phyloP scores from a whole-genome alignment of 2,113 vertebrate species.

The Mus pahari region DNA sequence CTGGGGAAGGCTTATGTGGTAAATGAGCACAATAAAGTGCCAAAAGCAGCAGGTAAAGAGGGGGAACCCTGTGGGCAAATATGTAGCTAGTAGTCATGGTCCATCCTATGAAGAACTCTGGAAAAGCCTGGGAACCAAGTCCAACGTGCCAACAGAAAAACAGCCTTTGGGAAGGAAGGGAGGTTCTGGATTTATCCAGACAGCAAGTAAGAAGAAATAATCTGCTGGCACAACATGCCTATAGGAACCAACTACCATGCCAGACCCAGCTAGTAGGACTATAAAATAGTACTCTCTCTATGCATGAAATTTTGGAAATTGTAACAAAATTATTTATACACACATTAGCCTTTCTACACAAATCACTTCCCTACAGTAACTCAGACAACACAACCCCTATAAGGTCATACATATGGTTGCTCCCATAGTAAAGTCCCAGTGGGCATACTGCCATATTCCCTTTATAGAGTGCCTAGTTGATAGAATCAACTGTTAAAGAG shows the following conservation, averaged over 20 bases:
- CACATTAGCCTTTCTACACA: neutral
- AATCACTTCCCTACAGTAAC: neutral
- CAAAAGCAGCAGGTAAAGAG: too few relatives aligned
- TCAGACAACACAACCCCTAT: neutral
- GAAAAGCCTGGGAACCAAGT: neutral
- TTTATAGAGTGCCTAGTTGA: neutral
- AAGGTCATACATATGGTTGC: too few relatives aligned
- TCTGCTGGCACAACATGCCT: accelerated
- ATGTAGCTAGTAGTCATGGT: neutral
- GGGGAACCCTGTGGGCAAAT: accelerated
- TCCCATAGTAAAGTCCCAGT: neutral
- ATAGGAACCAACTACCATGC: neutral
- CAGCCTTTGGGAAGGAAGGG: neutral
- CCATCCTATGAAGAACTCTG: neutral
- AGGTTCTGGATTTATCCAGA: neutral
- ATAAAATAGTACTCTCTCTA: neutral
- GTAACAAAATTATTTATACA: accelerated
- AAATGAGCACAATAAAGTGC: neutral
- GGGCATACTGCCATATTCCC: neutral
- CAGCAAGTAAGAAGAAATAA: neutral
- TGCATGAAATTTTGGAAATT: neutral
- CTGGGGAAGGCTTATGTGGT: neutral
- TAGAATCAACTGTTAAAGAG: neutral
- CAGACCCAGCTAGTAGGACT: neutral
- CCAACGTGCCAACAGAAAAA: neutral